phyloP scores from a whole-genome alignment of 2,797 vertebrate genomes.

The Karalla daura region DNA sequence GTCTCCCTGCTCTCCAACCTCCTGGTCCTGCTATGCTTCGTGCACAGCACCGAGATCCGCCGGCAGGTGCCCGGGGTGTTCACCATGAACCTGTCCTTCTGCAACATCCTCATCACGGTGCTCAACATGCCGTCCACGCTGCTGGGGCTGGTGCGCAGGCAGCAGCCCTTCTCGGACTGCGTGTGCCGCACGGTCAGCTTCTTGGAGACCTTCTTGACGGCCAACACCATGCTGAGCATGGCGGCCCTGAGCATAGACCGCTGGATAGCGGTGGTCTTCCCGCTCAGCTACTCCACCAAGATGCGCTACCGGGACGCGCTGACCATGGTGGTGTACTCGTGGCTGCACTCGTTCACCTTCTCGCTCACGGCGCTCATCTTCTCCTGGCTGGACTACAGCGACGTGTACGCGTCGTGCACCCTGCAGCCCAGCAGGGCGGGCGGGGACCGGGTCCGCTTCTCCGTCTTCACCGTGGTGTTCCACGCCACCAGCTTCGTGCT shows the following conservation, averaged over 20 bases:
- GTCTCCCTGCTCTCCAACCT: conserved; percentile 86
- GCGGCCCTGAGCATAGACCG: conserved; percentile 89
- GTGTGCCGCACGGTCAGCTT: conserved; percentile 86
- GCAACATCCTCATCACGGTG: conserved; percentile 88
- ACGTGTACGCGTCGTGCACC: conserved; percentile 87
- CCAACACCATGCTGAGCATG: conserved; percentile 89
- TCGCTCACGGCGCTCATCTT: conserved; percentile 85
- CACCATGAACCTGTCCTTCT: conserved; percentile 88
- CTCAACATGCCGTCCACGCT: conserved; percentile 88
- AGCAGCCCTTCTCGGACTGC: conserved; percentile 86
- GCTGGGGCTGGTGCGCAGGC: conserved; percentile 82
- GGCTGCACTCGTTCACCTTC: conserved; percentile 89
- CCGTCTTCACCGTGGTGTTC: conserved; percentile 88
- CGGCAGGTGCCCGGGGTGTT: conserved; percentile 88
- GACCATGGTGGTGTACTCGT: conserved; percentile 88
- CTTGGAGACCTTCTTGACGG: conserved; percentile 88
- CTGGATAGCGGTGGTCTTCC: conserved; percentile 90
- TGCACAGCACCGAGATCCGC: conserved; percentile 89
- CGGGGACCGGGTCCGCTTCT: conserved; percentile 80
- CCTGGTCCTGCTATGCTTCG: conserved; percentile 88
- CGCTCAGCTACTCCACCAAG: conserved; percentile 87
- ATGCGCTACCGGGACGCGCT: conserved; percentile 89
- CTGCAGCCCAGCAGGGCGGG: conserved; percentile 80
- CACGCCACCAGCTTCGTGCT: conserved; percentile 87
- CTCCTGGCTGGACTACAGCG: conserved; percentile 88